Evolutionary conservation across 2,888 invertebrate genomes (phyloP), one percentile per base, ranked within the genome.

Genomic region (Drosophila fulvimacula): DNA sequence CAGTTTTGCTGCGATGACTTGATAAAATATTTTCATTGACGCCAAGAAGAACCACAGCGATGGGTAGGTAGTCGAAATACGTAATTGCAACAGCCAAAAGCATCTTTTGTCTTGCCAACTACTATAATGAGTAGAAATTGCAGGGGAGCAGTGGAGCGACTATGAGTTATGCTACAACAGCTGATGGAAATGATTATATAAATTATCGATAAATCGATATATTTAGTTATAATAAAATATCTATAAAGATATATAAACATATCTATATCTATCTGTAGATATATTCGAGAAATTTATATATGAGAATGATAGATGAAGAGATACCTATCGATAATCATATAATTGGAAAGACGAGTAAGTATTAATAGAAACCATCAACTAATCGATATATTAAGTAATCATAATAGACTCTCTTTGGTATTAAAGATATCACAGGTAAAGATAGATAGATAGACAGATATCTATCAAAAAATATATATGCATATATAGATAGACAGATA

Each of bases 1-100:
- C 81, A 79, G 46, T 62, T 66, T 71, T 64, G 57, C 30, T 42
- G 70, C 68, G 63, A 70, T 73, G 81, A 57, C 81, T 74, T 77
- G 76, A 71, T 74, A 86, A 86, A 83, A 78, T 73, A 83, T 78
- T 86, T 83, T 68, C 86, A 79, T 81, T 83, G 81, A 63, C 73
- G 63, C 65, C 66, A 65, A 36, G 49, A 59, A 62, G 13, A 44
- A 55, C 60, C 63, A 64, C 30, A 49, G 42, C 42, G 41, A 51
- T 30, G 24, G 30, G 10, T 7, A 21, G 24, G 13, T 10, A 17
- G 30, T 32, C n/a, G 24, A 46, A 42, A 60, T 44, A 32, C 30
- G 39, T 15, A 55, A 32, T 63, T 46, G 72, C 71, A 38, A 3
- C 64, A 46, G 61, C 34, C 24, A 51, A 42, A 48, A 46, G 51